Base-by-base conservation (phyloP, 2,888 invertebrate genomes). In the Mesopsocus fuscifrons region DNA sequence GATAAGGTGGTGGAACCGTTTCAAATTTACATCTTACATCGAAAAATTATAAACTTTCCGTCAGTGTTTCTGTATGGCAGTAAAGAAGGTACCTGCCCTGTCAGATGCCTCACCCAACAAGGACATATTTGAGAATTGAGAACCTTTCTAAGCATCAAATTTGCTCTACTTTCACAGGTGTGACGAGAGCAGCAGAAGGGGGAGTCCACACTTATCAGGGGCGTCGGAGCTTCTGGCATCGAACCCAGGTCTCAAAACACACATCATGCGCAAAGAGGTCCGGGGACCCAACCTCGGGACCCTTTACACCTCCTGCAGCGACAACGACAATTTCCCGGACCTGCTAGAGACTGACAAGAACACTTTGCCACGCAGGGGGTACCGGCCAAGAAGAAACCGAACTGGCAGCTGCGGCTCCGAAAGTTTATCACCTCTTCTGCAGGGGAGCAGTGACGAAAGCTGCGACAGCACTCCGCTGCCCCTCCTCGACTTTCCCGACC, bases 341-440 rank as follows among this genome's bases (percentile, higher is more conserved):
- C 8, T 62, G 61, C 34, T 64, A 64, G 49, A 5, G 6, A 15
- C 17, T 20, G 38, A 38, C 18, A 38, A 38, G 21, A 38, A 38
- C 38, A 79, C 79, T 13, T 65, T 79, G 50, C 78, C 78, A 1
- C 17, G 38, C 5, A 45, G 44, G 30, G 46, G 23, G 9, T 46
- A 48, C 1, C 47, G 40, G 0, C 55, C 51, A n/a, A 15, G 21
- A 20, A 15, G 38, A 20, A 13, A 16, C 5, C 6, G 38, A 5
- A 17, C 17, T 5, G 21, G 38, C 38, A 38, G 38, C 18, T 38
- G 38, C 38, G 38, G 38, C 13, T 58, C 75, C 18, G 80, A 80
- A 52, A 81, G 81, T 52, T 77, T 81, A 52, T 77, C 79, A 44
- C 80, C 80, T 1, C 62, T 82, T 45, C 62, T 82, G 46, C 64